These are phyloP conservation scores for Phrynosoma platyrhinos DNA, from an alignment of 2,113 vertebrate genomes.

Conservation along the genomic window DNA sequence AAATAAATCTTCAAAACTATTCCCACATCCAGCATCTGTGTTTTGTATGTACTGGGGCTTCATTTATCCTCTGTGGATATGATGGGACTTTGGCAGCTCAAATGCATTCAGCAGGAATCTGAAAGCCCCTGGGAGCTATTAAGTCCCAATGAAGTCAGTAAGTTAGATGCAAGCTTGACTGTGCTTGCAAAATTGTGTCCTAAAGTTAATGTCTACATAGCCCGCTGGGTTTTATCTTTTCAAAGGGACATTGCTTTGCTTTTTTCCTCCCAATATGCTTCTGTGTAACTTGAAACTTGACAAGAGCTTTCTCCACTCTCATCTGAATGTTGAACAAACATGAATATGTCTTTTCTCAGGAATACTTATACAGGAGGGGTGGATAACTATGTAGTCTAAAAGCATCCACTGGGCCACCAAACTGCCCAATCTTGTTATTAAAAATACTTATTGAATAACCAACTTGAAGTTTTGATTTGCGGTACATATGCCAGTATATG, in stretches of 20 bases:
- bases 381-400: background rate
- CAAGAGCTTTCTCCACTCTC: background rate
- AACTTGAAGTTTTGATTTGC: background rate
- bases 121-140: background rate
- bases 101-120: constrained; percentile 1
- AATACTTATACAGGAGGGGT: background rate
- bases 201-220: constrained; percentile 2
- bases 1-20: background rate
- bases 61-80: background rate
- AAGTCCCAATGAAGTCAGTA: constrained; percentile 3
- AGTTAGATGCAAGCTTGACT: background rate
- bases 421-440: no score
- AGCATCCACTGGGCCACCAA: no score
- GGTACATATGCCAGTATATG: background rate
- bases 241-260: background rate
- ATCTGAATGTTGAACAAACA: background rate
- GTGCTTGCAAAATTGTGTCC: constrained; percentile 2
- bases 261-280: background rate
- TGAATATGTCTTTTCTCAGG: background rate
- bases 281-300: background rate
- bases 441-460: background rate
- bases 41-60: background rate
- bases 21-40: background rate
- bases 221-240: background rate
- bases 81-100: background rate